Base-by-base conservation (phyloP, 64 coral and sea anemone species). In the Anthopleura sola region DNA sequence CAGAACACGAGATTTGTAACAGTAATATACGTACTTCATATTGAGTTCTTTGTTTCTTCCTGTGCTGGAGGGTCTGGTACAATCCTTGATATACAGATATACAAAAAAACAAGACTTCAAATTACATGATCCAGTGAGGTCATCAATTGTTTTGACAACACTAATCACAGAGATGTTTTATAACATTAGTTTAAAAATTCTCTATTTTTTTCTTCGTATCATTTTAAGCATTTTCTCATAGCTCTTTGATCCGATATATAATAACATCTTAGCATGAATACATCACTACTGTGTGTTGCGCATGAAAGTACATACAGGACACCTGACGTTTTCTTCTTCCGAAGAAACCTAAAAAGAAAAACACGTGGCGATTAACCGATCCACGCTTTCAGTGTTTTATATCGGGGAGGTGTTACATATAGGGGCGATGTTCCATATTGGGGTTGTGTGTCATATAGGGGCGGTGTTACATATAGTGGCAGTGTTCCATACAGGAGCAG, bases 61-160 rank as follows among this genome's bases (percentile, higher is more conserved):
- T 12, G 66, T 71, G 13, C 66, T 71, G 66, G 66, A 71, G 3
- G 66, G 66, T 71, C 66, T 71, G 66, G 66, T 71, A 71, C 66
- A 71, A 29, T 71, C 66, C 66, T 71, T 31, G 26, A 34, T 71
- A 71, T 32, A 71, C 4, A 71, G 11, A 66, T 0, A 26, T 9
- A 11, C n/a, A 26, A 2, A 34, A 16, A 13, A 71, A 71, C 66
- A 32, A 26, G 24, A 62, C 58, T 2, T 62, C 58, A 62, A 62
- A 0, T 15, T 53, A 53, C 11, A 12, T 9, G 50, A 12, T 14
- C 16, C 50, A 53, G 6, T 53, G 50, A 17, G 2, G 1, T 17
- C 16, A 17, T 17, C 50, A 53, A 17, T 17, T 53, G 50, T 14
- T n/a, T 24, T 62, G 19, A 6, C 3, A 24, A 26, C 5, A 24